Evolutionary conservation across 2,113 vertebrate species (phyloP), one percentile per base, ranked within the genome.

Genomic region (Oxygymnocypris stewartii): DNA sequence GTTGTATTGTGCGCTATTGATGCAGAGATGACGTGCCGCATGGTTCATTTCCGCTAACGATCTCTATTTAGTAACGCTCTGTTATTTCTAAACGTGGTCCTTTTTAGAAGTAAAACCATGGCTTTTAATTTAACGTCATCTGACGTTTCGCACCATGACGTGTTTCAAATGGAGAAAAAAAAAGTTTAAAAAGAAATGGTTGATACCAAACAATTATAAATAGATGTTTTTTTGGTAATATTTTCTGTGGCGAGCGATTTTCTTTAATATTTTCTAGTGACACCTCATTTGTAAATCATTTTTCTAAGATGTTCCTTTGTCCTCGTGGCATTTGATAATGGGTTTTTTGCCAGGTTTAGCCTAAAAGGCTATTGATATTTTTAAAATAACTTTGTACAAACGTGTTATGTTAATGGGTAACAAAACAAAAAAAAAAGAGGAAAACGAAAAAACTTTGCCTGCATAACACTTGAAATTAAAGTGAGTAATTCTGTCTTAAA

Each of bases 231-330:
- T 78, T 94, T 91, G 92, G 93, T 94, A 93, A 94, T 93, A 92
- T 94, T 95, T 95, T 94, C 92, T 94, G 94, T 94, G 94, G 92
- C 89, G 44, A 93, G 90, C 90, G 85, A 92, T 88, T 93, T 95
- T 92, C 89, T 94, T 95, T 92, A 87, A 93, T 92, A 95, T 95
- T 99, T 99, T 98, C 96, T 99, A 98, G 97, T 96, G 97, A 96
- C 97, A 98, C 98, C 97, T 98, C 97, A 97, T 97, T 97, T 98
- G 96, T 98, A 99, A 98, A 97, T 97, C 96, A 74, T 96, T 98
- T 99, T 97, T 96, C 96, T 95, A 95, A 95, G 95, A 94, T 84
- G 89, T 95, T 93, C 92, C 91, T 97, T 96, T 95, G 95, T 94
- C 95, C 94, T 95, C 94, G 96, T 97, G 96, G 96, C 95, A 95